These are phyloP conservation scores for Drosophila mulleri DNA, from an alignment of 2,888 invertebrate species.

Conservation along the genomic window DNA sequence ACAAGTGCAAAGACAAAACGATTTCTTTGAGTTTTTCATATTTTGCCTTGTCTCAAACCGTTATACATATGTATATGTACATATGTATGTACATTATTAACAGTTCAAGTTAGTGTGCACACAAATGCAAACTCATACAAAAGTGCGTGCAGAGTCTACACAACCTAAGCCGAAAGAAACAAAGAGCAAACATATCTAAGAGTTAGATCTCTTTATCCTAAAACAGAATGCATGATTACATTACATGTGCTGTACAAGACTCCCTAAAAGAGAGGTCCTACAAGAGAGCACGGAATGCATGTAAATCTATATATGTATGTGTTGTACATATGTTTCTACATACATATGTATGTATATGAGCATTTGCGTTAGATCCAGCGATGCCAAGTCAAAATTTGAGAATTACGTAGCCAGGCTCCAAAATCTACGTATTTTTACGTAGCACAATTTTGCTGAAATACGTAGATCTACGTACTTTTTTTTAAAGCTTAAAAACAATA, in stretches of 20 bases:
- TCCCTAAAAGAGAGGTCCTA: neutral
- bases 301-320: neutral
- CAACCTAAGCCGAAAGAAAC: neutral
- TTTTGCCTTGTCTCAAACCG: conserved; percentile 47
- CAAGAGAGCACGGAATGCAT: neutral
- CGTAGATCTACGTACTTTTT: too few species aligned
- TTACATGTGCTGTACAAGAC: neutral
- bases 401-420: too few species aligned
- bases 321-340: neutral
- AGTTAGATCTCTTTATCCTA: neutral
- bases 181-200: neutral
- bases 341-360: too few species aligned
- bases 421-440: too few species aligned
- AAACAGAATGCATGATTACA: neutral
- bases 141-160: neutral
- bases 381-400: too few species aligned
- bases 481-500: too few species aligned
- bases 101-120: conserved; percentile 1
- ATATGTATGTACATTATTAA: conserved; percentile 19
- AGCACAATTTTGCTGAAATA: too few species aligned
- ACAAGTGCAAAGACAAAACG: conserved; percentile 67
- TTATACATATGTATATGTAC: too few species aligned
- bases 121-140: neutral
- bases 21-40: conserved; percentile 26
- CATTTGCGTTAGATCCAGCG: neutral